Evolutionary conservation across 2,888 invertebrate genomes (phyloP), one percentile per base, ranked within the genome.

Genomic region (Leptinotarsa haldemani): DNA sequence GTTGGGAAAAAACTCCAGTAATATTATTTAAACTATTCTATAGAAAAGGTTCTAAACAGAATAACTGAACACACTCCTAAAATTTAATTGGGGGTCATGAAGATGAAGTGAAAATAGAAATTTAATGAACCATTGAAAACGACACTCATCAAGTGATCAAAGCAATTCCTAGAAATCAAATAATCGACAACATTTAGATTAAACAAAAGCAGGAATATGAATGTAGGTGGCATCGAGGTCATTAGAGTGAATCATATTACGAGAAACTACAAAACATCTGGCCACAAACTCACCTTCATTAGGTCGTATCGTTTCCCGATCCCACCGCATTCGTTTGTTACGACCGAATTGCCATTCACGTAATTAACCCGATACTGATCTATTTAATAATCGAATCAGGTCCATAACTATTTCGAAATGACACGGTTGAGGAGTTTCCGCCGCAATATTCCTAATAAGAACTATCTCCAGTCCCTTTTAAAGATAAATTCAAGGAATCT

Each of bases 381-480:
- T 58, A 58, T 58, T 58, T 58, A 25, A 16, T 58, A 58, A 58
- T 58, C 58, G 58, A 58, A 58, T 58, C 25, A 58, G 20, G 25
- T 12, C 25, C 25, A 22, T 20, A 15, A 58, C 58, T 58, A 58
- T 22, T 58, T 58, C 58, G 5, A 25, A 58, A 25, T 15, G 20
- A 58, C 58, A 22, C 15, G 58, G 13, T 15, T 15, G 22, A 20
- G 58, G 20, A 7, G 58, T 58, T 58, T 22, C 15, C 25, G 25
- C 5, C 20, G 13, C 5, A 58, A 15, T 13, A 25, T 25, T 25
- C 58, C 58, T 25, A 5, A 25, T 25, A 16, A 16, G 15, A 22
- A 20, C 22, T 56, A 12, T 5, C 13, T 56, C 15, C 25, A 22
- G 12, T 20, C 20, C 58, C 25, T 20, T 58, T 13, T 25, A 22